Conservation (phyloP, 2,797 vertebrate species). For the Falco novaeseelandiae region DNA sequence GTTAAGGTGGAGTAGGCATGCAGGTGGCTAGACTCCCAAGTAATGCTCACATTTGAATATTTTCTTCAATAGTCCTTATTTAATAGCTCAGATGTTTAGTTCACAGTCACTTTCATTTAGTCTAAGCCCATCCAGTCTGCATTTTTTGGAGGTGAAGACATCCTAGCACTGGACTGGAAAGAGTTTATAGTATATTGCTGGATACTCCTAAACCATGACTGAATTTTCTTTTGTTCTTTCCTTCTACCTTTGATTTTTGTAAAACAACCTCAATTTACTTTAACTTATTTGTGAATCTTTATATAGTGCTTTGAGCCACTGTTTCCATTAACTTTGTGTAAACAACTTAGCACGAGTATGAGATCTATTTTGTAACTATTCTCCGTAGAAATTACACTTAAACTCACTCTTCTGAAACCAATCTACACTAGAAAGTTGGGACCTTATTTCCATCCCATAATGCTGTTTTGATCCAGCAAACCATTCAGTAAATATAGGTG, state of each 20-base stretch:
- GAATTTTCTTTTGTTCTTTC: neutral
- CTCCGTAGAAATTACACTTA: neutral
- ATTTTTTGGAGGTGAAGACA: neutral
- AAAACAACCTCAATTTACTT: neutral
- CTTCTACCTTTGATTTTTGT: neutral
- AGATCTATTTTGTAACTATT: neutral
- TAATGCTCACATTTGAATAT: neutral
- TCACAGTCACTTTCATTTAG: neutral
- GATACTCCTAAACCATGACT: neutral
- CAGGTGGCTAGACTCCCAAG: neutral
- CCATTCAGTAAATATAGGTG: conserved; percentile 24
- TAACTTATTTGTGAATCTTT: neutral
- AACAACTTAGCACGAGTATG: neutral
- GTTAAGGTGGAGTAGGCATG: neutral
- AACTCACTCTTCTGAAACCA: neutral
- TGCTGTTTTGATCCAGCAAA: neutral
- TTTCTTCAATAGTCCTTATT: neutral
- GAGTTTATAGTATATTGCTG: neutral
- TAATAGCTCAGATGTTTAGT: neutral
- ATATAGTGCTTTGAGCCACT: neutral
- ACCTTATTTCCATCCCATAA: conserved; percentile 3
- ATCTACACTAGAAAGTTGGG: neutral
- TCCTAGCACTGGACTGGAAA: neutral
- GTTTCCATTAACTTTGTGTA: neutral
- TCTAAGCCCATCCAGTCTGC: neutral